Conservation (phyloP, 2,113 vertebrate species). For the Mastomys natalensis region DNA sequence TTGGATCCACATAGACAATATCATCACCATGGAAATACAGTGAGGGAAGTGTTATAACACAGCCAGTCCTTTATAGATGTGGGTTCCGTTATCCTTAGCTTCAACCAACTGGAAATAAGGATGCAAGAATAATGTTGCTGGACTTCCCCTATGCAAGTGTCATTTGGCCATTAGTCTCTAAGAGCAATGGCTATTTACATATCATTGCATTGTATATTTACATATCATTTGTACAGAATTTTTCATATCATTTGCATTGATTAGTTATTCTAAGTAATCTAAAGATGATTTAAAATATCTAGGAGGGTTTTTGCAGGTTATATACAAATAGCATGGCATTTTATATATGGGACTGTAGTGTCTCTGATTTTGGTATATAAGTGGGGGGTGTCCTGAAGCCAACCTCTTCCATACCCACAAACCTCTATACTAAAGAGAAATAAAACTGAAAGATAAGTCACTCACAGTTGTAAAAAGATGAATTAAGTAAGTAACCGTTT, state of each 20-base stretch:
- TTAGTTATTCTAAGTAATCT: background rate
- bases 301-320: background rate
- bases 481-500: background rate
- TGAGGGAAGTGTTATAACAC: background rate
- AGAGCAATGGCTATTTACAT: background rate
- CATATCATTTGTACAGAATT: background rate
- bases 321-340: background rate
- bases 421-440: background rate
- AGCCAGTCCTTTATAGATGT: background rate
- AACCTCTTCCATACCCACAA: background rate
- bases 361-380: background rate
- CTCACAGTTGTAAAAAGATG: background rate
- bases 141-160: background rate
- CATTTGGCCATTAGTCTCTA: background rate
- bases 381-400: background rate
- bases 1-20: background rate
- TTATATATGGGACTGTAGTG: background rate
- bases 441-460: background rate
- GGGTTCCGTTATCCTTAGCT: background rate
- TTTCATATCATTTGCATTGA: background rate
- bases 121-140: background rate
- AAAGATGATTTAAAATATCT: background rate
- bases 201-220: background rate
- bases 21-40: background rate
- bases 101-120: background rate